phyloP scores from a whole-genome alignment of 64 coral and sea anemone genomes.

The Hydrozoanthus tunicans region DNA sequence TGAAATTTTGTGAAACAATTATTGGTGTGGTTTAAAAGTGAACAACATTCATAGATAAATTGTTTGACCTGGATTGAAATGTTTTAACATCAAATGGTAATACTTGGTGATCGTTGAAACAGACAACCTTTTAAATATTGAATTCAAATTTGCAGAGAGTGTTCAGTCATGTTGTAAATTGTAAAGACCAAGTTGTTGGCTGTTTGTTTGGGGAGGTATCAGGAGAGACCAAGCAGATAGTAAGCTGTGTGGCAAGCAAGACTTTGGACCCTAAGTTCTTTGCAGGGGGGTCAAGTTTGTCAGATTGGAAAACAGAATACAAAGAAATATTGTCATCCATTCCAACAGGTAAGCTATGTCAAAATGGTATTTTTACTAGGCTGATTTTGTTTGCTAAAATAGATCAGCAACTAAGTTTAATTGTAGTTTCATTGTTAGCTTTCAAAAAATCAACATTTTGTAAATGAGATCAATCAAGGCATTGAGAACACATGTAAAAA shows the following conservation, averaged over 20 bases:
- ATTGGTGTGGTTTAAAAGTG: too few species aligned
- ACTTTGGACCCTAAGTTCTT: not conserved
- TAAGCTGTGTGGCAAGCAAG: conserved; percentile 69
- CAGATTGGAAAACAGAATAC: conserved; percentile 50
- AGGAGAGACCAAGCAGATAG: not conserved
- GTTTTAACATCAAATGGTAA: too few species aligned
- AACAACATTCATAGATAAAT: not conserved
- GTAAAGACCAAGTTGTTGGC: conserved; percentile 22
- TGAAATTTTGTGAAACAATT: too few species aligned
- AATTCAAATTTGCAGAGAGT: conserved; percentile 40
- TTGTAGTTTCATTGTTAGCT: too few species aligned
- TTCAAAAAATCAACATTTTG: too few species aligned
- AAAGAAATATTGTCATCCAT: conserved; percentile 34
- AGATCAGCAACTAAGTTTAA: too few species aligned
- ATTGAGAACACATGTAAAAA: too few species aligned
- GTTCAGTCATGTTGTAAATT: conserved; percentile 9
- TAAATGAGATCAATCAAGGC: too few species aligned
- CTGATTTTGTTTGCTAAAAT: too few species aligned
- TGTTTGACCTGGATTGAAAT: not conserved
- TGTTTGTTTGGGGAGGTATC: conserved; percentile 70
- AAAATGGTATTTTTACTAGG: too few species aligned
- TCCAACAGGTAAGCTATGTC: conserved; percentile 39
- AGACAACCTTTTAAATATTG: too few species aligned
- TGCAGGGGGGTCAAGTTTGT: conserved; percentile 30
- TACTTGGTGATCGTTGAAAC: too few species aligned